These are phyloP conservation scores for Theodoxus fluviatilis DNA, from an alignment of 2,888 invertebrate genomes.

Conservation along the genomic window DNA sequence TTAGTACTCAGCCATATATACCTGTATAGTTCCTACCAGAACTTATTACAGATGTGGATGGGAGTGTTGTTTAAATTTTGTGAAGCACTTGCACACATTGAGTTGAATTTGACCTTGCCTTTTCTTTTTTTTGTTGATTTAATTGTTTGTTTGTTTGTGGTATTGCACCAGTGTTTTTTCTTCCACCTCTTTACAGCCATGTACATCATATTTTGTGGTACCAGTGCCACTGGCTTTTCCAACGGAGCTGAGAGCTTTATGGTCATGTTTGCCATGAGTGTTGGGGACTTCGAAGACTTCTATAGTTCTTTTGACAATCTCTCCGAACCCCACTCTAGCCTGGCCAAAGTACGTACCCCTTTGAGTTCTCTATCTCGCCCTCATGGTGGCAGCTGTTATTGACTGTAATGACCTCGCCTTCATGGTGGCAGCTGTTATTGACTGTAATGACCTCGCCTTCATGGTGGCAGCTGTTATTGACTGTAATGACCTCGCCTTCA, in stretches of 20 bases:
- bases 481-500: too few species aligned
- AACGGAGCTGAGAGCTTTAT: slow-evolving; percentile 90
- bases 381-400: neutral
- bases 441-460: too few species aligned
- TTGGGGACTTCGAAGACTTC: slow-evolving; percentile 95
- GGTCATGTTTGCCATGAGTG: slow-evolving; percentile 97
- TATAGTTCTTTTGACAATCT: slow-evolving; percentile 87
- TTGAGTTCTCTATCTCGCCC: neutral
- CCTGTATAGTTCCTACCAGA: too few species aligned
- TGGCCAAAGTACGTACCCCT: slow-evolving; percentile 78
- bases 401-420: neutral
- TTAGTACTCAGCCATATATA: too few species aligned
- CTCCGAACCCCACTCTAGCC: slow-evolving; percentile 69
- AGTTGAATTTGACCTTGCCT: neutral
- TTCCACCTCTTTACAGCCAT: slow-evolving; percentile 47
- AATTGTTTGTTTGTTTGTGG: slow-evolving; percentile 16
- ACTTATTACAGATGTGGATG: too few species aligned
- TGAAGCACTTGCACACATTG: neutral
- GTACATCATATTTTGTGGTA: slow-evolving; percentile 58
- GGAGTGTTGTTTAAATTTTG: neutral
- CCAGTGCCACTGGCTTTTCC: slow-evolving; percentile 60
- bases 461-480: too few species aligned
- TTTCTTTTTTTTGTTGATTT: neutral
- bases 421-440: neutral
- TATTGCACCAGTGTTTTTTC: too few species aligned